A percentile compares a stretch with the other conserved stretches of the same genome.
phyloP scores from a whole-genome alignment of 2,797 vertebrate genomes.

The Darevskia mixta region DNA sequence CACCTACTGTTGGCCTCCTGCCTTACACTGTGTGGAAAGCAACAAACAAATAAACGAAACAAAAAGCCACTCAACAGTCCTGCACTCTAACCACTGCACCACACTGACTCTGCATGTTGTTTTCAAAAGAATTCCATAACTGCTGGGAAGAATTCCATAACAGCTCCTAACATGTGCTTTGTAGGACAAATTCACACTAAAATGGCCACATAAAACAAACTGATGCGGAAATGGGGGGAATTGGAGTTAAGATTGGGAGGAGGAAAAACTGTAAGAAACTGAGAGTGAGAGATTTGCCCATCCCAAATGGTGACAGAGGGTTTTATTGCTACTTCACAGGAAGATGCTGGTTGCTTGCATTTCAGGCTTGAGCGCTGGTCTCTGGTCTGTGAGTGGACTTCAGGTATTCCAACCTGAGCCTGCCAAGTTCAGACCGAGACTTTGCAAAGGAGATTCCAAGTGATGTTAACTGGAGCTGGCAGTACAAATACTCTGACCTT shows the following conservation, averaged over 20 bases:
- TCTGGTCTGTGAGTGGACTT: background rate
- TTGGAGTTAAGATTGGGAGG: no score
- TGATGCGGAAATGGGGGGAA: no score
- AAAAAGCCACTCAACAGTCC: background rate
- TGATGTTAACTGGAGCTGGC: conserved; percentile 6
- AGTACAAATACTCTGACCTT: conserved; percentile 44
- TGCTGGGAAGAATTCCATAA: background rate
- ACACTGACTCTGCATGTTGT: background rate
- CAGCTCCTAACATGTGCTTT: no score
- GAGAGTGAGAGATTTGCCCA: background rate
- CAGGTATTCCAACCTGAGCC: background rate
- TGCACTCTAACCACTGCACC: background rate
- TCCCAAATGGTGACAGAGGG: background rate
- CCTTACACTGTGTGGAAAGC: no score
- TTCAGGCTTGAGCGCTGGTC: background rate
- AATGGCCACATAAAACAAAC: no score
- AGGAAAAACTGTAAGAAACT: no score
- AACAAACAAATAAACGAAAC: background rate
- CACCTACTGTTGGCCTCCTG: no score
- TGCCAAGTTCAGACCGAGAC: background rate
- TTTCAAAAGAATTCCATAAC: background rate
- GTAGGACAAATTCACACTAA: no score
- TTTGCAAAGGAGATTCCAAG: conserved; percentile 1
- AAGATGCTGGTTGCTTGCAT: background rate
- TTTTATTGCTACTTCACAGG: background rate